phyloP scores from a whole-genome alignment of 2,797 vertebrate species.

The Lagocephalus sceleratus region DNA sequence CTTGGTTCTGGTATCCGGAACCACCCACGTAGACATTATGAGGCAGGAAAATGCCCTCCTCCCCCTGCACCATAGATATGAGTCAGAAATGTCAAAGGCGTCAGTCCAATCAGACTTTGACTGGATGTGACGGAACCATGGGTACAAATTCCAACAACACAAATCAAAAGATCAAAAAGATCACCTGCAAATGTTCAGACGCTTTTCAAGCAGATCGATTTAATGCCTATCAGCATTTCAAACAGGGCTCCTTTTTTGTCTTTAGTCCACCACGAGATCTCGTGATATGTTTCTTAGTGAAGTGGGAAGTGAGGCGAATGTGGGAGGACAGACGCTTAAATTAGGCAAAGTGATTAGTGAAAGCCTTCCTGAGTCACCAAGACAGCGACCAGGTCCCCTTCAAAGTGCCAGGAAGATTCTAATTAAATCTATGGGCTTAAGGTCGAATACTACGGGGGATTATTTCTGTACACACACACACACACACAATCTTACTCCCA shows the following conservation, averaged over 20 bases:
- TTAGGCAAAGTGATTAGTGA: conserved; percentile 28
- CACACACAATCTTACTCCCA: not conserved
- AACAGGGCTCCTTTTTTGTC: not conserved
- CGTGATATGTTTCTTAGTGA: conserved; percentile 19
- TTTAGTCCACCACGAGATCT: not conserved
- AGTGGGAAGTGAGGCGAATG: not conserved
- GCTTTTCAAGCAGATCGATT: not conserved
- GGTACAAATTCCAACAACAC: not conserved
- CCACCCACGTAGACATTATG: no score
- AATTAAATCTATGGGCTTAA: not conserved
- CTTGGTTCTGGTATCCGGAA: no score
- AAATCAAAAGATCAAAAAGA: not conserved
- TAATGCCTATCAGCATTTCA: not conserved
- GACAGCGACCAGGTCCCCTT: conserved; percentile 2
- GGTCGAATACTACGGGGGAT: not conserved
- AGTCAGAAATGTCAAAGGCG: no score
- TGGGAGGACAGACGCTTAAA: conserved; percentile 17
- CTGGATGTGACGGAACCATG: no score
- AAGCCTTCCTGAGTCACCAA: conserved; percentile 22
- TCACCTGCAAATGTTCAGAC: no score
- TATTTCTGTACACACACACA: not conserved
- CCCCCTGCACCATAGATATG: no score
- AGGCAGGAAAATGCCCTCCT: no score
- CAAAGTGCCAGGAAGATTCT: conserved; percentile 5
- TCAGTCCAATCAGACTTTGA: no score